phyloP scores from a whole-genome alignment of 2,113 vertebrate genomes.

The Chloroceryle aenea region DNA sequence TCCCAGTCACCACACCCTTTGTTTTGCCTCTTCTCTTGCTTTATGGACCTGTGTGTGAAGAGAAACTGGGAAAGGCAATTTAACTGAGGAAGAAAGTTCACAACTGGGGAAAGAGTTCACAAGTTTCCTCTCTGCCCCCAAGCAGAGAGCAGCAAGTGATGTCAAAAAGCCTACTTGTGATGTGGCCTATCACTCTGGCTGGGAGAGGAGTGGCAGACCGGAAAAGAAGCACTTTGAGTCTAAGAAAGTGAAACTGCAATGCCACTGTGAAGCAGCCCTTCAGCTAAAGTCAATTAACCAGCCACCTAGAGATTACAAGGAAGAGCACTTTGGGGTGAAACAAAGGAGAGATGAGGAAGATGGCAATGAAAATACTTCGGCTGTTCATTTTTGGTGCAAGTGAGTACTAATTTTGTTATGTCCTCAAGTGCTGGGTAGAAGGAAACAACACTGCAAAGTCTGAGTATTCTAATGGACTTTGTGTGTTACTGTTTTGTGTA shows the following conservation, averaged over 20 bases:
- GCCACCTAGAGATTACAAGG: neutral
- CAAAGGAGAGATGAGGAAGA: neutral
- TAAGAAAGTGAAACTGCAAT: neutral
- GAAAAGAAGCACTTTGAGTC: neutral
- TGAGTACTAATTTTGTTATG: slow-evolving; percentile 51
- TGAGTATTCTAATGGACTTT: neutral
- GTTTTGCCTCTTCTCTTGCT: neutral
- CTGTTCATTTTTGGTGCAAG: slow-evolving; percentile 52
- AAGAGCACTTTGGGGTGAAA: neutral
- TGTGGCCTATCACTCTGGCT: neutral
- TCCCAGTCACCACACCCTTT: neutral
- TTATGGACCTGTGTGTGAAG: accelerated
- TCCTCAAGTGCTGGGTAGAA: neutral
- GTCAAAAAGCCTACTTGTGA: neutral
- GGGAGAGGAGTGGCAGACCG: neutral
- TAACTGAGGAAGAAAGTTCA: slow-evolving; percentile 10
- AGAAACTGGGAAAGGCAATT: neutral
- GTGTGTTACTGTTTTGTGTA: neutral
- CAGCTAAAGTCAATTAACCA: neutral
- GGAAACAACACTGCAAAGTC: neutral
- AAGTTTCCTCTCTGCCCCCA: neutral
- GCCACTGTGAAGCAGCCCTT: neutral
- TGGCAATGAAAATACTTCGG: neutral
- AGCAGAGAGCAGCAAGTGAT: neutral
- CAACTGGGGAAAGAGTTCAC: neutral